These are phyloP conservation scores for Neopipo cinnamomea DNA, from an alignment of 2,113 vertebrate species.

Conservation along the genomic window DNA sequence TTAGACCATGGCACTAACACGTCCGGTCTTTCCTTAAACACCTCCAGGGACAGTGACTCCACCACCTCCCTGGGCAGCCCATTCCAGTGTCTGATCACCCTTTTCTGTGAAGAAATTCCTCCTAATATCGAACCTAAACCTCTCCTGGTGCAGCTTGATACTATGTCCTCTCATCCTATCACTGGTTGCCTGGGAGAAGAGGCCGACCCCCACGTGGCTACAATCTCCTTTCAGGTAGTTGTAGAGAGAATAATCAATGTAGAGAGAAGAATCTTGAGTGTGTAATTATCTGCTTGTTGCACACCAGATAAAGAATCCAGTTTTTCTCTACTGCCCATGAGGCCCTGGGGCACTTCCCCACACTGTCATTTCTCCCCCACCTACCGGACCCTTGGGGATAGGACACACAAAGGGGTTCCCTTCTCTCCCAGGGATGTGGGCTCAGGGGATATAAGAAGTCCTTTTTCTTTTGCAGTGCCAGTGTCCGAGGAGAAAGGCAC, in stretches of 20 bases:
- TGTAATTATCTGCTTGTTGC: neutral
- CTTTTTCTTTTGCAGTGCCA: too few relatives aligned
- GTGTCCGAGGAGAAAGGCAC: accelerated
- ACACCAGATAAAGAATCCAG: neutral
- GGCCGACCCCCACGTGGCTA: neutral
- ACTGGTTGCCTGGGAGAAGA: neutral
- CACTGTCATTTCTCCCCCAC: too few relatives aligned
- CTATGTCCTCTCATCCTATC: neutral
- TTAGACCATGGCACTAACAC: neutral
- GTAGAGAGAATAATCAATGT: neutral
- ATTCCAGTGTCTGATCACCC: too few relatives aligned
- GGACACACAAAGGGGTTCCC: accelerated
- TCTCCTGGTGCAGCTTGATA: accelerated
- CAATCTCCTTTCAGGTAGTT: neutral
- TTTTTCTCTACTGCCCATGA: neutral
- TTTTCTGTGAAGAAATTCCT: neutral
- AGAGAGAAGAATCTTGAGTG: neutral
- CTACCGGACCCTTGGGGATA: too few relatives aligned
- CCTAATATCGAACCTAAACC: neutral
- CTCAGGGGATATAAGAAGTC: accelerated
- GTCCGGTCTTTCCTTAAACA: neutral
- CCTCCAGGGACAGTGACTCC: neutral
- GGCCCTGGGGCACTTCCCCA: accelerated
- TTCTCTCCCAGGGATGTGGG: neutral
- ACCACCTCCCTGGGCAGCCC: neutral